These are phyloP conservation scores for Sakesphorus luctuosus DNA, from an alignment of 2,113 vertebrate genomes.

Conservation along the genomic window DNA sequence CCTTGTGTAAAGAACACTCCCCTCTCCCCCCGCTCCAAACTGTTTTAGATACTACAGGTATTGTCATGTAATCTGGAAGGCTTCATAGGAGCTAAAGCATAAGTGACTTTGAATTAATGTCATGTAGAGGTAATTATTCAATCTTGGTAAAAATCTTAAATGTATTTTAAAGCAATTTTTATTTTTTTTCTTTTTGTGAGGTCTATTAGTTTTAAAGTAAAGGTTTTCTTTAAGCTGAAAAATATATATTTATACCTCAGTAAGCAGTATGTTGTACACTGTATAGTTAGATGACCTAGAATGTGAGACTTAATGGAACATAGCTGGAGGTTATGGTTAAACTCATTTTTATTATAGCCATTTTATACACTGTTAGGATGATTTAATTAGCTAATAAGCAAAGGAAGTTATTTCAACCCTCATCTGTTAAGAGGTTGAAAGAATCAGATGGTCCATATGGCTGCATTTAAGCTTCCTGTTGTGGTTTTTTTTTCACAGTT, in stretches of 20 bases:
- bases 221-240: background rate
- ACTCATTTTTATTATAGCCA: constrained; percentile 70
- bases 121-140: background rate
- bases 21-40: too few species aligned
- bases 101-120: background rate
- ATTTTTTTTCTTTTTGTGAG: background rate
- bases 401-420: constrained; percentile 72
- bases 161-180: background rate
- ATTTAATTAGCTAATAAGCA: constrained; percentile 76
- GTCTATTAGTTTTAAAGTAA: background rate
- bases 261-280: background rate
- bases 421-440: constrained; percentile 71
- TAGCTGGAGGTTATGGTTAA: constrained; percentile 72
- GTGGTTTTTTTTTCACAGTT: constrained; percentile 67
- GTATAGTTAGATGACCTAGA: constrained; percentile 40
- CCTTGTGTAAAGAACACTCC: background rate
- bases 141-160: background rate
- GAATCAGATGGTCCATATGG: constrained; percentile 70
- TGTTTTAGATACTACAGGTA: background rate
- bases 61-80: background rate
- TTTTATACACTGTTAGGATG: constrained; percentile 68
- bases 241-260: background rate
- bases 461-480: constrained; percentile 76
- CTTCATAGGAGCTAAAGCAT: background rate
- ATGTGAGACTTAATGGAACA: constrained; percentile 56